Conservation (phyloP, 2,113 vertebrate species). For the Galemys pyrenaicus region DNA sequence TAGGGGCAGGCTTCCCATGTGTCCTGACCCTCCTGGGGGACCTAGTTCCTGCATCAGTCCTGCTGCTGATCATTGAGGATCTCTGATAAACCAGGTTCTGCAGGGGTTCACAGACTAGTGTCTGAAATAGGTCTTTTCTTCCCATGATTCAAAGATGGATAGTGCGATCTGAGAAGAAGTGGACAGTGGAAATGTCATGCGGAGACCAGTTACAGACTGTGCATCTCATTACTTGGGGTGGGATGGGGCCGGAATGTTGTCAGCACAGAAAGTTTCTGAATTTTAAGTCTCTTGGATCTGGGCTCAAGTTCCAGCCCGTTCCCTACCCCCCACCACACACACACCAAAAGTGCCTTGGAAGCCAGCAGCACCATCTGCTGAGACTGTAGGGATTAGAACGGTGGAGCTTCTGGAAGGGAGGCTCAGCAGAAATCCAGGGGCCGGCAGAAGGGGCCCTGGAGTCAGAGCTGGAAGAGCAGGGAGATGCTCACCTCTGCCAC, state of each 20-base stretch:
- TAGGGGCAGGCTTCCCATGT: not conserved
- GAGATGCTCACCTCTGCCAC: no score
- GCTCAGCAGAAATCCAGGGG: not conserved
- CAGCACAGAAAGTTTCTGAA: not conserved
- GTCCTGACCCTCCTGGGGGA: not conserved
- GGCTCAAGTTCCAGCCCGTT: not conserved
- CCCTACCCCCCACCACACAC: no score
- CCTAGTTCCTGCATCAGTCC: accelerated
- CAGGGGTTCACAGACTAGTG: accelerated
- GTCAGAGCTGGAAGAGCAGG: no score
- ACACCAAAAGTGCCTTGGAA: no score
- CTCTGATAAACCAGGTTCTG: not conserved
- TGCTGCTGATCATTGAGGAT: not conserved
- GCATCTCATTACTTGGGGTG: not conserved
- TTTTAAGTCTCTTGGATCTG: not conserved
- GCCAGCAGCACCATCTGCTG: not conserved
- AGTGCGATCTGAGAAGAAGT: not conserved
- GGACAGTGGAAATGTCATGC: not conserved
- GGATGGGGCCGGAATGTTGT: not conserved
- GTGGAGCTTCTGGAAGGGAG: not conserved
- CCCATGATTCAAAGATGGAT: not conserved
- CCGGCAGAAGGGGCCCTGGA: not conserved
- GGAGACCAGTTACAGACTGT: not conserved
- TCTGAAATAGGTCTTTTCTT: not conserved
- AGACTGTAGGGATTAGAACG: not conserved